These are phyloP conservation scores for Cyanoderma ruficeps DNA, from an alignment of 2,113 vertebrate species.

Conservation along the genomic window DNA sequence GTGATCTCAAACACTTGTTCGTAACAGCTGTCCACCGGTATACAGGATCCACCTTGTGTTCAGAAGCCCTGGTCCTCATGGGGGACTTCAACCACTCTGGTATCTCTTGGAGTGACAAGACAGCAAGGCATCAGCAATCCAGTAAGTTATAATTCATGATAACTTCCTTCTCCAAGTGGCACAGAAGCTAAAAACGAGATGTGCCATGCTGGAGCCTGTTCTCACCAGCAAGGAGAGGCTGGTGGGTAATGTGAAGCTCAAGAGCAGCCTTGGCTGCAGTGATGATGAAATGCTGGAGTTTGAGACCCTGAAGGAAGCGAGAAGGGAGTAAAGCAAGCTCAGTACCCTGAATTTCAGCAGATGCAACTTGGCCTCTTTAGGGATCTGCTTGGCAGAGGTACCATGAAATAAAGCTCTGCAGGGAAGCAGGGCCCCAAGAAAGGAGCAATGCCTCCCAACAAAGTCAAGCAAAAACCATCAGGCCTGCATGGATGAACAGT, in stretches of 20 bases:
- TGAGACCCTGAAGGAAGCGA: not conserved
- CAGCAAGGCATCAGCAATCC: not conserved
- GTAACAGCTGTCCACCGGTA: fast-evolving
- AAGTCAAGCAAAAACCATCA: not conserved
- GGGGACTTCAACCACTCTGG: not conserved
- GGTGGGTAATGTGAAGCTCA: not conserved
- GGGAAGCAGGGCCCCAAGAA: not conserved
- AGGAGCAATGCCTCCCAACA: not conserved
- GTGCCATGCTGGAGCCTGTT: not conserved
- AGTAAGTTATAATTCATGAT: not conserved
- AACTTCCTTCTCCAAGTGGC: not conserved
- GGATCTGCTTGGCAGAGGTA: not conserved
- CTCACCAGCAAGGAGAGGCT: not conserved
- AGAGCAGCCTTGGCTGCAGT: not conserved
- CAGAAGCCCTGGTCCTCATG: not conserved
- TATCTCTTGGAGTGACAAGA: not conserved
- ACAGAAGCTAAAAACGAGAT: not conserved
- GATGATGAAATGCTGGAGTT: not conserved
- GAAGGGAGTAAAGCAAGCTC: not conserved
- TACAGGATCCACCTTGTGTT: not conserved
- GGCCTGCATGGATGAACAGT: not conserved
- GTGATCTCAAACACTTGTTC: fast-evolving
- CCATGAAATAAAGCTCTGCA: not conserved
- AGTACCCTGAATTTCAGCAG: not conserved
- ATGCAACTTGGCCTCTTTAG: not conserved